Evolutionary conservation across 2,888 invertebrate species (phyloP).

Genomic region (Trissoscelio sp.): DNA sequence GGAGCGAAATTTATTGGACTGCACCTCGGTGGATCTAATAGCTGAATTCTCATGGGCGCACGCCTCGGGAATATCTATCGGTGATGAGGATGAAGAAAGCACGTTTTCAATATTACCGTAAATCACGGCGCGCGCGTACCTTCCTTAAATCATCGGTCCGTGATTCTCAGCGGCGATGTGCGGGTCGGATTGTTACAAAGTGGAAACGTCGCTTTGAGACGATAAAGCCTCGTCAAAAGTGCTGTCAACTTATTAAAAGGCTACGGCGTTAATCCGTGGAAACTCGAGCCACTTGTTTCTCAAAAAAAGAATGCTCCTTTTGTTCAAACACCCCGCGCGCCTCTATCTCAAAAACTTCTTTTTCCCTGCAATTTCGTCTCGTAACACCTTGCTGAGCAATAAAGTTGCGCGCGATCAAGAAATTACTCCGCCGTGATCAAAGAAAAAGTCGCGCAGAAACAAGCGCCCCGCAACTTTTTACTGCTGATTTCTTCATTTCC

Average conservation of each 20-base stretch:
- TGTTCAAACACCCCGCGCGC: too few species aligned
- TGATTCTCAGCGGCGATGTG: background rate
- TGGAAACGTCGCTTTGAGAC: constrained; percentile 20
- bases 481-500: constrained; percentile 62
- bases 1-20: constrained; percentile 64
- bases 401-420: constrained; percentile 46
- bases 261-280: constrained; percentile 18
- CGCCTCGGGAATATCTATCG: constrained; percentile 48
- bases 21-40: constrained; percentile 49
- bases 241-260: constrained; percentile 16
- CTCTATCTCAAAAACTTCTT: constrained; percentile 20
- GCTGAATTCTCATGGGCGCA: constrained; percentile 50
- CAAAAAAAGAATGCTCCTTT: too few species aligned
- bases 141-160: constrained; percentile 32
- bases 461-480: constrained; percentile 57
- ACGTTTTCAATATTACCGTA: constrained; percentile 63
- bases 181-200: constrained; percentile 31
- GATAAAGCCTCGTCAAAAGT: constrained; percentile 4
- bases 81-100: constrained; percentile 58
- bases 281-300: constrained; percentile 16
- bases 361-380: constrained; percentile 36
- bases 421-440: constrained; percentile 60
- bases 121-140: constrained; percentile 34
- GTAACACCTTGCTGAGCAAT: constrained; percentile 45
- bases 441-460: constrained; percentile 56